Percentiles rank a stretch among this genome's conserved stretches.
phyloP scores from a whole-genome alignment of 2,113 vertebrate genomes.

The Trogon melanurus region DNA sequence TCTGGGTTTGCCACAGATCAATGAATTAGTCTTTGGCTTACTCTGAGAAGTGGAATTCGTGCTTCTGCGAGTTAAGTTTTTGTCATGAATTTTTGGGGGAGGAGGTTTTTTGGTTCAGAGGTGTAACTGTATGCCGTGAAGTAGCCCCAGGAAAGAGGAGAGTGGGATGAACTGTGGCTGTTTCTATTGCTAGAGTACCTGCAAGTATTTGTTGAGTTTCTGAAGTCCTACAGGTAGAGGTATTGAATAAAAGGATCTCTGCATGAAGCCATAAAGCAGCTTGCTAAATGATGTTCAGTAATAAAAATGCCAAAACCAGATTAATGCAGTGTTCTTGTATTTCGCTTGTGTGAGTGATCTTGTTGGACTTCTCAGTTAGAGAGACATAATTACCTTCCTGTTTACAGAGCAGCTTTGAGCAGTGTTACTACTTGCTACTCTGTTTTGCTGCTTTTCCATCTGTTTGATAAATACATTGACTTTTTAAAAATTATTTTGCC shows the following conservation, averaged over 20 bases:
- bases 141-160: background rate
- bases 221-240: background rate
- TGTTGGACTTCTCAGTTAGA: background rate
- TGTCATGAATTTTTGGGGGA: background rate
- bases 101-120: background rate
- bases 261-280: background rate
- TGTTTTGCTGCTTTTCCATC: background rate
- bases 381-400: background rate
- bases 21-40: background rate
- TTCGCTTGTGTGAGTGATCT: background rate
- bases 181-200: background rate
- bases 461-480: background rate
- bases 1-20: background rate
- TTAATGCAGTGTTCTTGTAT: background rate
- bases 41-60: background rate
- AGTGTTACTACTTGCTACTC: background rate
- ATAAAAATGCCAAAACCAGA: background rate
- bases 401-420: background rate
- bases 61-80: background rate
- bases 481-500: background rate
- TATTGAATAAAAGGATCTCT: background rate
- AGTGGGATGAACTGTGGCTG: background rate
- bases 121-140: background rate
- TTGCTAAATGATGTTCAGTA: background rate
- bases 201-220: background rate